These are phyloP conservation scores for Syngnathus rostellatus DNA, from an alignment of 2,797 vertebrate genomes.

Conservation along the genomic window DNA sequence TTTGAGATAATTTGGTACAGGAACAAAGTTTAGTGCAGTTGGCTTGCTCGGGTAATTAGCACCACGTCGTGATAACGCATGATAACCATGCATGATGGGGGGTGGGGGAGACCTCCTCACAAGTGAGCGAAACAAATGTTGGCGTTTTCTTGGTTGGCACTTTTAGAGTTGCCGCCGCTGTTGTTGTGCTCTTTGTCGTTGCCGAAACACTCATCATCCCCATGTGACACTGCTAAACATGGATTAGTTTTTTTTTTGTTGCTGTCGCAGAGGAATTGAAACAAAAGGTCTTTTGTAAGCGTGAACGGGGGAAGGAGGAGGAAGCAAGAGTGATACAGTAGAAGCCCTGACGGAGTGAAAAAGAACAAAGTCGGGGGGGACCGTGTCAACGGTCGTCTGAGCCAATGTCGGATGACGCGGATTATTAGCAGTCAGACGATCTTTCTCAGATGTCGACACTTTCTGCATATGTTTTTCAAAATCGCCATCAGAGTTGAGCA, in stretches of 20 bases:
- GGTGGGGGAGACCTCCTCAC: neutral
- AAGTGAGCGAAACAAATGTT: neutral
- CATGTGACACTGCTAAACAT: neutral
- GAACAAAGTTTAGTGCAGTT: slow-evolving; percentile 46
- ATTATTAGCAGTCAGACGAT: slow-evolving; percentile 24
- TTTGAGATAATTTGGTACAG: slow-evolving; percentile 15
- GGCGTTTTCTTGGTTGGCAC: neutral
- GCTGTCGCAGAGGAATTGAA: slow-evolving; percentile 1
- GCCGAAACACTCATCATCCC: neutral
- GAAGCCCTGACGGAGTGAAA: slow-evolving; percentile 19
- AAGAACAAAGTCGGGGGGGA: slow-evolving; percentile 1
- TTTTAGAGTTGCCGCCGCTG: neutral
- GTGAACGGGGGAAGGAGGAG: slow-evolving; percentile 30
- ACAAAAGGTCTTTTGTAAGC: neutral
- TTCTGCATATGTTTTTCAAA: neutral
- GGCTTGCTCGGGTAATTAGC: slow-evolving; percentile 22
- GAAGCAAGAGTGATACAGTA: slow-evolving; percentile 24
- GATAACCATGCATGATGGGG: slow-evolving; percentile 15
- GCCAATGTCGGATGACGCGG: slow-evolving; percentile 5
- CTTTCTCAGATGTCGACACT: neutral
- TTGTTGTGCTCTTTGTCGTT: neutral
- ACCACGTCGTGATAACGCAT: slow-evolving; percentile 21
- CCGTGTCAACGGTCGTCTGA: neutral
- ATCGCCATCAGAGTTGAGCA: neutral
- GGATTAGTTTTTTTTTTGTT: neutral